A percentile compares a stretch with the other conserved stretches of the same genome.
These are phyloP conservation scores for Syrmaticus mikado DNA, from an alignment of 2,113 vertebrate species.

Conservation along the genomic window DNA sequence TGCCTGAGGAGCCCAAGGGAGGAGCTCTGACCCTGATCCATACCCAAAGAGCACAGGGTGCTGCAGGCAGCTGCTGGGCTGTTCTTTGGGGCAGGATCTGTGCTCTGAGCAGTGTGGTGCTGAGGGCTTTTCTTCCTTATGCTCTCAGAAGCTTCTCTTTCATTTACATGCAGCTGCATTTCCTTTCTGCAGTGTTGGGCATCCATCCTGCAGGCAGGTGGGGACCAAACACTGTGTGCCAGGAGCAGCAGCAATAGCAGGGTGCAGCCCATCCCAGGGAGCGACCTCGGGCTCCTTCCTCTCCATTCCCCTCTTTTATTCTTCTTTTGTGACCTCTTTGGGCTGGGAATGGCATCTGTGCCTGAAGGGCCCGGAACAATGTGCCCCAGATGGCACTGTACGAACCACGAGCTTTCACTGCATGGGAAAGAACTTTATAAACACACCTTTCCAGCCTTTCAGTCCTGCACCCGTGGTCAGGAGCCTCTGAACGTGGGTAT, in stretches of 20 bases:
- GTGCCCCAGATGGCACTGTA: constrained; percentile 30
- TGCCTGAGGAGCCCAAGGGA: background rate
- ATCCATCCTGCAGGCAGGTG: background rate
- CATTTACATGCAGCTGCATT: constrained; percentile 47
- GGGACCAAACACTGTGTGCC: rapidly evolving
- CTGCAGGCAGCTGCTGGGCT: constrained; percentile 3
- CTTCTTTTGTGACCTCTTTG: background rate
- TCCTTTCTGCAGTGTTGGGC: background rate
- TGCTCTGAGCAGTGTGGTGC: background rate
- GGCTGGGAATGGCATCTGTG: background rate
- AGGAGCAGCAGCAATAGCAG: background rate
- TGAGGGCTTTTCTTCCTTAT: constrained; percentile 9
- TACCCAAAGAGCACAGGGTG: rapidly evolving
- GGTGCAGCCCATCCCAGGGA: rapidly evolving
- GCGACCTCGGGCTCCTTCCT: background rate
- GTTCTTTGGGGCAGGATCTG: constrained; percentile 15
- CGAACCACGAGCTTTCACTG: background rate
- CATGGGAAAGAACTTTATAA: background rate
- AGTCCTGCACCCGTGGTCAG: background rate
- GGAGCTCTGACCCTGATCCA: background rate
- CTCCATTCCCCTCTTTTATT: constrained; percentile 12
- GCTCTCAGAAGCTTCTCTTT: constrained; percentile 20
- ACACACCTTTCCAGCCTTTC: background rate
- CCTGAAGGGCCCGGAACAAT: constrained; percentile 35
- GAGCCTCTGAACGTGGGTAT: background rate